Conservation (phyloP, 2,888 invertebrate genomes). For the Cotesia congregata region DNA sequence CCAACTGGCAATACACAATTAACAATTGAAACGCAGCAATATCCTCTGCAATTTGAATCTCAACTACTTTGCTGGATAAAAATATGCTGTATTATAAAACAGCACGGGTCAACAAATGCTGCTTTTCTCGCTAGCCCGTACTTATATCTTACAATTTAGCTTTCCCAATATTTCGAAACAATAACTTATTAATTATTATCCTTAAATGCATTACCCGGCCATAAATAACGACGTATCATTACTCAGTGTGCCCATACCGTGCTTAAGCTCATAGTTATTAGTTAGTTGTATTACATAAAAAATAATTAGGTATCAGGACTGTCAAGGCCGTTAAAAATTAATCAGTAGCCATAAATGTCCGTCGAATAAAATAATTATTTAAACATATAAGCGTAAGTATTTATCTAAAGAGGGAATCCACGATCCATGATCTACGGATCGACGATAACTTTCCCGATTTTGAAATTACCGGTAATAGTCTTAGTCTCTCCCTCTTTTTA, state of each 20-base stretch:
- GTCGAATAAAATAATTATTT: conserved; percentile 19
- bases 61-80: conserved; percentile 2
- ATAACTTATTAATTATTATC: conserved; percentile 15
- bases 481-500: conserved; percentile 31
- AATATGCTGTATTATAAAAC: background rate
- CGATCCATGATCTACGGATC: conserved; percentile 31
- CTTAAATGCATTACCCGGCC: background rate
- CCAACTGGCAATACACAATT: background rate
- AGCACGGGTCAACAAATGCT: background rate
- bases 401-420: conserved; percentile 18
- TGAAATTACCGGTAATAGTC: conserved; percentile 50
- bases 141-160: background rate
- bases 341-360: conserved; percentile 14
- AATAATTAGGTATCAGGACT: background rate
- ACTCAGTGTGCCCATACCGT: background rate
- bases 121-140: too few relatives aligned
- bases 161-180: conserved; percentile 65
- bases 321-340: background rate
- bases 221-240: background rate
- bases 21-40: conserved; percentile 13
- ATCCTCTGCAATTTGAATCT: conserved; percentile 14
- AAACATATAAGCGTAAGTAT: conserved; percentile 2
- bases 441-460: conserved; percentile 54
- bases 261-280: background rate
- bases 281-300: background rate